Percentiles rank a stretch among this genome's conserved stretches.
Evolutionary conservation across 2,797 vertebrate species (phyloP).

Genomic region (Sebastes hopkinsi): DNA sequence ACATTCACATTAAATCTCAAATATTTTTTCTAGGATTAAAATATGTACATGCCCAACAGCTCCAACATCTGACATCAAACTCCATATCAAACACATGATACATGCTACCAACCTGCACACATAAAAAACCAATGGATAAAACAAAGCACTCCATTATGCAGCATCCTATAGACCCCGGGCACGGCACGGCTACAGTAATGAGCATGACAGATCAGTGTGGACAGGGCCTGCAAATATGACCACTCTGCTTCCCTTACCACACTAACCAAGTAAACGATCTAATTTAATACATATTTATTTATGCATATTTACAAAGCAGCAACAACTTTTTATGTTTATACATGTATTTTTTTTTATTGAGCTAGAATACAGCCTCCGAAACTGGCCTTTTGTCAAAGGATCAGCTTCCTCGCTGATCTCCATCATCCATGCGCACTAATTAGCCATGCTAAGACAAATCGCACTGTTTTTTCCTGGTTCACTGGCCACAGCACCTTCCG

Average conservation of each 20-base stretch:
- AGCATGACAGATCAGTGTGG: slow-evolving; percentile 41
- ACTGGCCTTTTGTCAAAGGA: slow-evolving; percentile 55
- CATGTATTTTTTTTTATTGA: neutral
- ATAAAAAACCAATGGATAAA: slow-evolving; percentile 9
- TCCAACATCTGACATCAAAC: neutral
- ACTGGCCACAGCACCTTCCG: slow-evolving; percentile 63
- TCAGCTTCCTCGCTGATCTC: slow-evolving; percentile 54
- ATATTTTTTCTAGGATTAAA: too few relatives aligned
- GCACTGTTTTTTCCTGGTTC: slow-evolving; percentile 60
- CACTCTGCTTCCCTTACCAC: neutral
- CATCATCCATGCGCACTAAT: slow-evolving; percentile 64
- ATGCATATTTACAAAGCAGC: neutral
- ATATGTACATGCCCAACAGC: too few relatives aligned
- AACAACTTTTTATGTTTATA: neutral
- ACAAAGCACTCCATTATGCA: slow-evolving; percentile 23
- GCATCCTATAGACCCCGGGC: neutral
- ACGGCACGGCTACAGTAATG: slow-evolving; percentile 39
- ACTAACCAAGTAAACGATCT: neutral
- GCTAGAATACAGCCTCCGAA: neutral
- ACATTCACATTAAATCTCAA: neutral
- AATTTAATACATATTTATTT: neutral
- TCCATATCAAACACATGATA: neutral
- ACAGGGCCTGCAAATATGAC: neutral
- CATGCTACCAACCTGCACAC: neutral
- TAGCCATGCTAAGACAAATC: slow-evolving; percentile 64